Percentiles rank a stretch among this genome's conserved stretches.
Conservation (phyloP, 2,888 invertebrate genomes). For the Ypsolopha scabrella region DNA sequence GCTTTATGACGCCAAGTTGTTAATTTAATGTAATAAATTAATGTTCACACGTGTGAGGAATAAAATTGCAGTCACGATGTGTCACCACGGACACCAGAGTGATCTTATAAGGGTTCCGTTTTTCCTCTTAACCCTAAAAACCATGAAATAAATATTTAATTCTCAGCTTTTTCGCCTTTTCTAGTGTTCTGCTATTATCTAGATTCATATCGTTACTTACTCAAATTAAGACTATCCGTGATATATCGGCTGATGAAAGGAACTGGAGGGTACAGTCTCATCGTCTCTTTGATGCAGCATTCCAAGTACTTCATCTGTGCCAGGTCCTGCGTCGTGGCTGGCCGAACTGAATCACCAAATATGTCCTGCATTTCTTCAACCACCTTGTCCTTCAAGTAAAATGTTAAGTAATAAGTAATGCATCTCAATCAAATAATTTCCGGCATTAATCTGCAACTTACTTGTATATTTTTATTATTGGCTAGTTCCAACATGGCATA, state of each 20-base stretch:
- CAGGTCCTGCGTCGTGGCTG: constrained; percentile 72
- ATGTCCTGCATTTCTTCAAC: constrained; percentile 72
- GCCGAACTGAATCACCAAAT: constrained; percentile 72
- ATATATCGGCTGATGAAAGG: constrained; percentile 73
- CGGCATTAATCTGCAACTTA: not conserved
- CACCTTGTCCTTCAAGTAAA: constrained; percentile 66
- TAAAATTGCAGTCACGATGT: no score
- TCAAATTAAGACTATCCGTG: constrained; percentile 66
- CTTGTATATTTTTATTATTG: constrained; percentile 26
- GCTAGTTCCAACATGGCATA: constrained; percentile 27
- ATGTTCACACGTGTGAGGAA: no score
- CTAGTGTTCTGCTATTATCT: not conserved
- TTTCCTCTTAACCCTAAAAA: no score
- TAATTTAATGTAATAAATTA: no score
- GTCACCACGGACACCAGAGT: no score
- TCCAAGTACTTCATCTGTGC: constrained; percentile 76
- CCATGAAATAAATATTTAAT: no score
- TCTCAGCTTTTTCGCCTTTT: not conserved
- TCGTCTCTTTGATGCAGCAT: constrained; percentile 76
- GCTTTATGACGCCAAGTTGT: no score
- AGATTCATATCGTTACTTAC: constrained; percentile 34
- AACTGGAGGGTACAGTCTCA: constrained; percentile 76
- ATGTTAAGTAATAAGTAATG: no score
- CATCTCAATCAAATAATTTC: no score
- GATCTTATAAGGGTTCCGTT: no score